Evolutionary conservation across 2,797 vertebrate species (phyloP).

Genomic region (Gastrophryne carolinensis): DNA sequence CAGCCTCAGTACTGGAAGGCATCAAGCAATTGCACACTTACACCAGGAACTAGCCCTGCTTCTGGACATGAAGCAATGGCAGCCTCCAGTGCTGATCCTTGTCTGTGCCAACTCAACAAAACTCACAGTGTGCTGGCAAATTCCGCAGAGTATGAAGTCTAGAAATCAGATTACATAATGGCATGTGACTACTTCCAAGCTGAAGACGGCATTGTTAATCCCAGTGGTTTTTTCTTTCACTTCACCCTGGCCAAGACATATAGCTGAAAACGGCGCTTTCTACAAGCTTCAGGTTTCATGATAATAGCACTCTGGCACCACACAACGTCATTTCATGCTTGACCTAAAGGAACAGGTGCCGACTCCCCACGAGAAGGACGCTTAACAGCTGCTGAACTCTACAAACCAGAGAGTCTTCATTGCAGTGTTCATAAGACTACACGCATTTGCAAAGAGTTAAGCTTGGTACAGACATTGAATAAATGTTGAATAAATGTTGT

Average conservation of each 20-base stretch:
- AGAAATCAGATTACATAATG: conserved; percentile 40
- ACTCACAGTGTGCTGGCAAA: not conserved
- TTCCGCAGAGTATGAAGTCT: conserved; percentile 17
- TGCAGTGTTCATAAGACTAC: too few relatives aligned
- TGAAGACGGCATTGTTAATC: conserved; percentile 34
- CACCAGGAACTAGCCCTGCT: too few relatives aligned
- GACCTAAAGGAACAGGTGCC: conserved; percentile 43
- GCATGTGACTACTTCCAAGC: conserved; percentile 14
- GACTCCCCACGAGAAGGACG: conserved; percentile 29
- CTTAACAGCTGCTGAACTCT: conserved; percentile 60
- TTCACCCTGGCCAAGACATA: conserved; percentile 35
- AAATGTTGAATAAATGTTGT: too few relatives aligned
- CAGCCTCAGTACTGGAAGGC: too few relatives aligned
- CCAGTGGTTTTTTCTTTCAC: conserved; percentile 19
- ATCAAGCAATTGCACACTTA: too few relatives aligned
- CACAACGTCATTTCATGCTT: conserved; percentile 45
- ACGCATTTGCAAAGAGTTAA: too few relatives aligned
- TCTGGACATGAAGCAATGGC: too few relatives aligned
- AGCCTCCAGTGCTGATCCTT: too few relatives aligned
- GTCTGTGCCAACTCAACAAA: not conserved
- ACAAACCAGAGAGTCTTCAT: too few relatives aligned
- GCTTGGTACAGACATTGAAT: too few relatives aligned
- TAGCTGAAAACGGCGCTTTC: conserved; percentile 42
- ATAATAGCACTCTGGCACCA: conserved; percentile 16
- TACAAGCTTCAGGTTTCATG: conserved; percentile 28